Evolutionary conservation across 1,140 invertebrate genomes (phyloP).

Genomic region (Bombus fervidus): DNA sequence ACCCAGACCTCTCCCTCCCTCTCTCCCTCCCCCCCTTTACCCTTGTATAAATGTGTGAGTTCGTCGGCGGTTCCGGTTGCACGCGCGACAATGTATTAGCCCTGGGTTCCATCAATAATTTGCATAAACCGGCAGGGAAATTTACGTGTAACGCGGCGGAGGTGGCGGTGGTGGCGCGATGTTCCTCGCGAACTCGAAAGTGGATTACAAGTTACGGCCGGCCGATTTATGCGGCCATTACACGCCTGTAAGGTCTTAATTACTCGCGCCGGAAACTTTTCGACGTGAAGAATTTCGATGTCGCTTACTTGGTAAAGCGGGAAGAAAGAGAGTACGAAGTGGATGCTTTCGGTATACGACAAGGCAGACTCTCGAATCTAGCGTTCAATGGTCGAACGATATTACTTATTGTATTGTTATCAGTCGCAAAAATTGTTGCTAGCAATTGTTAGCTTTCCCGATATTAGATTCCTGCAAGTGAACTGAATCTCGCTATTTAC

Average conservation of each 20-base stretch:
- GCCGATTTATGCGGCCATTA: slow-evolving; percentile 65
- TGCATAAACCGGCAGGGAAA: slow-evolving; percentile 64
- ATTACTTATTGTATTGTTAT: neutral
- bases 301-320: neutral
- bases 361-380: no score
- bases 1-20: neutral
- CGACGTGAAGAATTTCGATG: slow-evolving; percentile 7
- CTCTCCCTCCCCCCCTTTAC: neutral
- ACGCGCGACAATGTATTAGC: slow-evolving; percentile 65
- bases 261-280: slow-evolving; percentile 42
- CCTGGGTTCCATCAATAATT: slow-evolving; percentile 64
- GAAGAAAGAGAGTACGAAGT: neutral
- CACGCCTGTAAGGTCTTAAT: slow-evolving; percentile 55
- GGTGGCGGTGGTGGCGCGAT: slow-evolving; percentile 36
- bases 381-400: neutral
- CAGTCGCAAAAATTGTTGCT: neutral
- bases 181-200: slow-evolving; percentile 59
- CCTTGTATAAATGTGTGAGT: slow-evolving; percentile 34
- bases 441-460: no score
- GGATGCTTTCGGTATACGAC: neutral
- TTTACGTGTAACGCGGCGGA: slow-evolving; percentile 52
- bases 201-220: slow-evolving; percentile 64
- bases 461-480: neutral
- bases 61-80: slow-evolving; percentile 23
- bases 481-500: neutral